Percentiles rank a stretch among this genome's conserved stretches.
Evolutionary conservation across 2,888 invertebrate species (phyloP).

Genomic region (Tetragonisca angustula): DNA sequence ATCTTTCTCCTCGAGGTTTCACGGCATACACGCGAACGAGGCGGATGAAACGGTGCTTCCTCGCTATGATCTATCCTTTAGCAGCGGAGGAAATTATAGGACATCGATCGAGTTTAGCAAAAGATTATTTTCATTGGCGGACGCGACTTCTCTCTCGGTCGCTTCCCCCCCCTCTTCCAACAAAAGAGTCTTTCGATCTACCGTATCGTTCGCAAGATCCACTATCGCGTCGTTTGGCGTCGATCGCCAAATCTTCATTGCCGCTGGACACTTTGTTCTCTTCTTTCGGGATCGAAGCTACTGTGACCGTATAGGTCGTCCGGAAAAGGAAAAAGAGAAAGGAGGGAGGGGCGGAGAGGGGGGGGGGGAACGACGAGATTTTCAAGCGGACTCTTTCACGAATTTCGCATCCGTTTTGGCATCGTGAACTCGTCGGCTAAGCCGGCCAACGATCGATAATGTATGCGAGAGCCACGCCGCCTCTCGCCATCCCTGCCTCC

Average conservation of each 20-base stretch:
- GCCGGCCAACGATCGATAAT: slow-evolving; percentile 68
- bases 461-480: slow-evolving; percentile 66
- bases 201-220: slow-evolving; percentile 12
- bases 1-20: neutral
- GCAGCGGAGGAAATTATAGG: slow-evolving; percentile 17
- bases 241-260: slow-evolving; percentile 23
- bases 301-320: slow-evolving; percentile 43
- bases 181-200: slow-evolving; percentile 16
- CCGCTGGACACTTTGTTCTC: neutral
- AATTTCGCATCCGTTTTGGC: slow-evolving; percentile 73
- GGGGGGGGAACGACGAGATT: neutral
- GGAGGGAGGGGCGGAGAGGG: neutral
- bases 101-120: slow-evolving; percentile 33
- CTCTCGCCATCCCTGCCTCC: neutral
- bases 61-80: neutral
- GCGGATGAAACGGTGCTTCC: neutral
- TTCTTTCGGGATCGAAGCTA: neutral
- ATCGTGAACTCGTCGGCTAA: slow-evolving; percentile 54
- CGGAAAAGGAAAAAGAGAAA: slow-evolving; percentile 5
- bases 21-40: slow-evolving; percentile 9
- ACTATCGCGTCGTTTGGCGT: neutral
- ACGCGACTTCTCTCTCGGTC: slow-evolving; percentile 2
- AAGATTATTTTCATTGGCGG: slow-evolving; percentile 44
- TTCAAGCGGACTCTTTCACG: slow-evolving; percentile 53
- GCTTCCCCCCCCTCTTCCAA: neutral